Evolutionary conservation across 1,140 invertebrate species (phyloP).

Genomic region (Nylanderia fulva): DNA sequence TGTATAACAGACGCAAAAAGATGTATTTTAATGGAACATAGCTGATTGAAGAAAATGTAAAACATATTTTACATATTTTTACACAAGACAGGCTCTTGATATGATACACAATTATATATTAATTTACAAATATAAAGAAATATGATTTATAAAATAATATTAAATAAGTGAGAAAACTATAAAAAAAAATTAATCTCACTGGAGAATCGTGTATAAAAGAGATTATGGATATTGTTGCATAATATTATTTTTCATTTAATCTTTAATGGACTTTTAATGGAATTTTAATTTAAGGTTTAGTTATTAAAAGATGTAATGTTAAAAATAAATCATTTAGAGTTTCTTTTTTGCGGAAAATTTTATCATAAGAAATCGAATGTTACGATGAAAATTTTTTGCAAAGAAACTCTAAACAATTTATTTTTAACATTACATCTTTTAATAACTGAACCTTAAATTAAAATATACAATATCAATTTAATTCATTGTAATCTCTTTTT

Average conservation of each 20-base stretch:
- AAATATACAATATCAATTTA: background rate
- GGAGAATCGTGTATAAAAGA: background rate
- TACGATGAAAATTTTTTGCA: background rate
- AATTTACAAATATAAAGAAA: background rate
- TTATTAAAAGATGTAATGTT: background rate
- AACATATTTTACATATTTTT: background rate
- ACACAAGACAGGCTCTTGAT: background rate
- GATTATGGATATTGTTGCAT: background rate
- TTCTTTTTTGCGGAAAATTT: background rate
- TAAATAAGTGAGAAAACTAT: background rate
- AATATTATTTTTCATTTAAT: constrained; percentile 2
- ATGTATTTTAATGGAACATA: background rate
- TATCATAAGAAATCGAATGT: background rate
- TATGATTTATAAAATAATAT: background rate
- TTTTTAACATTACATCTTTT: background rate
- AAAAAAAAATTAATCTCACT: background rate
- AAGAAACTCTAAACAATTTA: background rate
- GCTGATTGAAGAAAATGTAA: background rate
- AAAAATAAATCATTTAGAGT: background rate
- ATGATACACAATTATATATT: background rate
- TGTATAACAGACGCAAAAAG: background rate
- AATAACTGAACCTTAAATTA: background rate
- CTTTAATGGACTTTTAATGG: constrained; percentile 16
- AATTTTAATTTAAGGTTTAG: constrained; percentile 4
- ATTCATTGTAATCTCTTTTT: background rate